Percentiles rank a stretch among this genome's conserved stretches.
These are phyloP conservation scores for Adineta ricciae DNA, from an alignment of 2,888 invertebrate genomes.

Conservation along the genomic window DNA sequence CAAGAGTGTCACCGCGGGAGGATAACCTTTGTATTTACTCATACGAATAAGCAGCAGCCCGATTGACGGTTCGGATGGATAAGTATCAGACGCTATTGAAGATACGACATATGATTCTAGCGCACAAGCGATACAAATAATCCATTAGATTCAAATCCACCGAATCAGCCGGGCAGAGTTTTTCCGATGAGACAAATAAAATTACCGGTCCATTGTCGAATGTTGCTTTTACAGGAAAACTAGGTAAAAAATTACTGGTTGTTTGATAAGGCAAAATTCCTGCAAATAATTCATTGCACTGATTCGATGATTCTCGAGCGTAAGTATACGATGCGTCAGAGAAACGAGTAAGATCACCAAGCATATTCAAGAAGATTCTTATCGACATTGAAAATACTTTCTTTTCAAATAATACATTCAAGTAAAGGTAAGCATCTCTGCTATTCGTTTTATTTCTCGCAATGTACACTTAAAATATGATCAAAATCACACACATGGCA, in stretches of 20 bases:
- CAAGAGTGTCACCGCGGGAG: background rate
- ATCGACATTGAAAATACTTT: too few species aligned
- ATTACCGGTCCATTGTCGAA: background rate
- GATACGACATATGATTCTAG: background rate
- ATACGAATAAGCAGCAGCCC: background rate
- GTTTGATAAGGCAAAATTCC: background rate
- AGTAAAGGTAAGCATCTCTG: too few species aligned
- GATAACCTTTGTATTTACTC: background rate
- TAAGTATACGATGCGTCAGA: background rate
- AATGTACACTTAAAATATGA: too few species aligned
- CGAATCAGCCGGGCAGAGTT: background rate
- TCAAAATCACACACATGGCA: too few species aligned
- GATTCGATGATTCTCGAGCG: background rate
- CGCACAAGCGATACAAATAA: background rate
- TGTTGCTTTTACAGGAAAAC: background rate
- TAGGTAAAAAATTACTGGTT: background rate
- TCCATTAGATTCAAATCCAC: background rate
- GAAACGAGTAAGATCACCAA: background rate
- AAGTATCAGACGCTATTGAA: background rate
- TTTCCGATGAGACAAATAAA: background rate
- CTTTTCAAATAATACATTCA: too few species aligned
- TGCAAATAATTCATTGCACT: background rate
- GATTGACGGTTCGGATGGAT: background rate
- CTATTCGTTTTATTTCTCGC: too few species aligned
- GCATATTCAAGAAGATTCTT: background rate